phyloP scores from a whole-genome alignment of 2,113 vertebrate genomes.

The Python bivittatus region DNA sequence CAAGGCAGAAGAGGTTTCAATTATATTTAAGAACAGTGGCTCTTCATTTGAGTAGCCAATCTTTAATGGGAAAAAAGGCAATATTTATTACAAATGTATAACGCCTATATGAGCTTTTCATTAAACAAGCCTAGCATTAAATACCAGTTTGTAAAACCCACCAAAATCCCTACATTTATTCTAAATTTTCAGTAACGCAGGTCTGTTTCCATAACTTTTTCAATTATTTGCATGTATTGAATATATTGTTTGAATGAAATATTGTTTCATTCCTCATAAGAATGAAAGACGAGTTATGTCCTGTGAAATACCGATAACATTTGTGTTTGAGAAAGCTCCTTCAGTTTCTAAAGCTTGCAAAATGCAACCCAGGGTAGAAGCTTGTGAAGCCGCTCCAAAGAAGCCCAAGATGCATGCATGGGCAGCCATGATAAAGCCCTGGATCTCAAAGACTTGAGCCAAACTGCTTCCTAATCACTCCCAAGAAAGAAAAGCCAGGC shows the following conservation, averaged over 20 bases:
- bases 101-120: not conserved
- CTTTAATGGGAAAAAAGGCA: not conserved
- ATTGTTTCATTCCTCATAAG: not conserved
- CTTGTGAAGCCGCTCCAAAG: conserved; percentile 39
- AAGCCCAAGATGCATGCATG: conserved; percentile 10
- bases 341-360: conserved; percentile 18
- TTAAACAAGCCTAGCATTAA: not conserved
- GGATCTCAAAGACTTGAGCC: conserved; percentile 47
- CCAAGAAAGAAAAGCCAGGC: conserved; percentile 45
- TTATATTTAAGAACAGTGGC: not conserved
- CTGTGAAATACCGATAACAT: conserved; percentile 26
- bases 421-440: conserved; percentile 26
- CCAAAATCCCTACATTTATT: not conserved
- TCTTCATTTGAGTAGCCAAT: not conserved
- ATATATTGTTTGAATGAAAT: conserved; percentile 39
- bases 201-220: not conserved
- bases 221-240: conserved; percentile 15
- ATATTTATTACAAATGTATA: not conserved
- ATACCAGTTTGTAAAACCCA: not conserved
- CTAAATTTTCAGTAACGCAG: not conserved
- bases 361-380: conserved; percentile 35
- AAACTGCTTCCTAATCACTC: conserved; percentile 42
- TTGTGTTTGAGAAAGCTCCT: conserved; percentile 25
- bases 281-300: conserved; percentile 10
- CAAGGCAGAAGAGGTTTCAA: not conserved